Base-by-base conservation (phyloP, 1,140 invertebrate genomes). In the Cyrtorhinus lividipennis region DNA sequence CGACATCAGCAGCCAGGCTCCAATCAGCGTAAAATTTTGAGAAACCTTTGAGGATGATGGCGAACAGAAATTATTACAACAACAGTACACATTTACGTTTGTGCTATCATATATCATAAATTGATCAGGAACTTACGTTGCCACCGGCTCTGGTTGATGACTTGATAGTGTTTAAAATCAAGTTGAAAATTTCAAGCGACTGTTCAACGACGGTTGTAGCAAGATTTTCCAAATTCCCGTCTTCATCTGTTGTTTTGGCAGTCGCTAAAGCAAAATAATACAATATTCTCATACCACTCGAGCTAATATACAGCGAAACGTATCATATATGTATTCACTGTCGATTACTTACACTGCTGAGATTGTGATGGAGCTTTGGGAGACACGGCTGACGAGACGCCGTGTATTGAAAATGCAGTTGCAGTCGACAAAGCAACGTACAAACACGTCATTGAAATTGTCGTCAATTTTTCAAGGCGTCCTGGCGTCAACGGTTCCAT, bases 11-110 rank as follows among this genome's bases (percentile, higher is more conserved):
- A 93, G 77, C 91, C 91, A 95, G 0, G 86, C 84, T 8, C 89
- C 90, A 66, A 91, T 83, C 72, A 92, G 80, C 56, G 92, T 76
- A 70, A 93, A 84, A 76, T 95, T 95, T 77, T 95, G 91, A 64
- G 88, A 82, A 65, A 38, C 30, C 30, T 38, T 5, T 38, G 15
- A n/a, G n/a, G n/a, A n/a, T n/a, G n/a, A n/a, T n/a, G n/a, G n/a
- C n/a, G n/a, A n/a, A n/a, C n/a, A n/a, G n/a, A n/a, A n/a, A n/a
- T n/a, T n/a, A n/a, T n/a, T n/a, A n/a, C n/a, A n/a, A n/a, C n/a
- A n/a, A n/a, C n/a, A n/a, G n/a, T n/a, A n/a, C n/a, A n/a, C n/a
- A n/a, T n/a, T n/a, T n/a, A n/a, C n/a, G n/a, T n/a, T n/a, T n/a
- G n/a, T n/a, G n/a, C n/a, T n/a, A n/a, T n/a, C n/a, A n/a, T n/a